These are phyloP conservation scores for Eufriesea mexicana DNA, from an alignment of 1,140 invertebrate species.

Conservation along the genomic window DNA sequence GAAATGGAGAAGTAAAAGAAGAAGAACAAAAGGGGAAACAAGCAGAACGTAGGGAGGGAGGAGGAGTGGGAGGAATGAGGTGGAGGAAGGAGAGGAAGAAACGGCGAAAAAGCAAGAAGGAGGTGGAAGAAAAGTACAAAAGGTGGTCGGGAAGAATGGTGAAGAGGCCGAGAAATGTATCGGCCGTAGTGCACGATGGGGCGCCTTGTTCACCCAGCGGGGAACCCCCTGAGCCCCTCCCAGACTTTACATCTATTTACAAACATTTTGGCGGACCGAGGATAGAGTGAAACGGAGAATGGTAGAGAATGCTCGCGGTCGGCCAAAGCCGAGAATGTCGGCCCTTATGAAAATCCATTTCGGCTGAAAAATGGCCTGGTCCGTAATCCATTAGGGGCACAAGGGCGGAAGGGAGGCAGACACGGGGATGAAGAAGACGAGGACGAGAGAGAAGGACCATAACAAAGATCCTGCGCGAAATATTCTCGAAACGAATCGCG, in stretches of 20 bases:
- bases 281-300: conserved; percentile 58
- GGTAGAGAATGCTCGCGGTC: conserved; percentile 54
- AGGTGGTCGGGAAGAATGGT: conserved; percentile 46
- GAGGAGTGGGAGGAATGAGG: not conserved
- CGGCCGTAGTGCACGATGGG: conserved; percentile 71
- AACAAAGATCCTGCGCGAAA: conserved; percentile 28
- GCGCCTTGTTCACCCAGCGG: conserved; percentile 76
- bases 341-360: conserved; percentile 74
- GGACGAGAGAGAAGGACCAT: not conserved
- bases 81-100: conserved; percentile 35
- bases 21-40: not conserved
- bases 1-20: not conserved
- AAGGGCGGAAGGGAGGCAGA: conserved; percentile 33
- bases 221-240: conserved; percentile 72
- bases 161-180: conserved; percentile 63
- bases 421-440: conserved; percentile 5
- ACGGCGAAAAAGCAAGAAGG: conserved; percentile 3
- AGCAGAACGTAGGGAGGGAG: too few relatives aligned
- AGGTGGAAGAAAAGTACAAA: conserved; percentile 40
- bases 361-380: conserved; percentile 73
- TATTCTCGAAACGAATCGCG: conserved; percentile 32
- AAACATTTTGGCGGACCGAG: conserved; percentile 78
- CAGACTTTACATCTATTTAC: conserved; percentile 79
- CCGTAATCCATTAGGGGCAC: conserved; percentile 70
- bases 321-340: conserved; percentile 66